These are phyloP conservation scores for Cantharis rufa DNA, from an alignment of 2,888 invertebrate genomes.

Conservation along the genomic window DNA sequence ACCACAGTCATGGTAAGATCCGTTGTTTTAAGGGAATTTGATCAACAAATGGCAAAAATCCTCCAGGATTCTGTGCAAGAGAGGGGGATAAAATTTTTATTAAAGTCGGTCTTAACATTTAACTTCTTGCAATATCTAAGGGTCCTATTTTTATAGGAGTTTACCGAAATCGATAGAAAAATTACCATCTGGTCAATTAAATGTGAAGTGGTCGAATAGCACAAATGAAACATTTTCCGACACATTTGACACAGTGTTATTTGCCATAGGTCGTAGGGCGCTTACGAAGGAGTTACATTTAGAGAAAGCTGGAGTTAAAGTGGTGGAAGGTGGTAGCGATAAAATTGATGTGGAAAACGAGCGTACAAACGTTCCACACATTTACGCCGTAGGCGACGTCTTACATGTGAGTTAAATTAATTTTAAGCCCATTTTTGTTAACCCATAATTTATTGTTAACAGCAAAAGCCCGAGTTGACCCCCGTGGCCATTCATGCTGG, in stretches of 20 bases:
- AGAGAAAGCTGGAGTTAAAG: constrained; percentile 72
- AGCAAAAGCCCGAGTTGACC: constrained; percentile 85
- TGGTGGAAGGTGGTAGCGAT: constrained; percentile 62
- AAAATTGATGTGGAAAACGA: constrained; percentile 79
- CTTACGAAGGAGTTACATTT: constrained; percentile 74
- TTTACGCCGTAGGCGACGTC: constrained; percentile 95
- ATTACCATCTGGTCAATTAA: constrained; percentile 66
- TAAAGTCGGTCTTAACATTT: constrained; percentile 49
- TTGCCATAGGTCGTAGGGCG: constrained; percentile 83
- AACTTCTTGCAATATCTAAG: background rate
- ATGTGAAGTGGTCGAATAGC: constrained; percentile 69
- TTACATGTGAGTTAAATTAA: constrained; percentile 65
- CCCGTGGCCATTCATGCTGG: constrained; percentile 97
- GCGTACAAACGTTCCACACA: constrained; percentile 82
- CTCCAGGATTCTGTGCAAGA: constrained; percentile 79
- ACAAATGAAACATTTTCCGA: constrained; percentile 56
- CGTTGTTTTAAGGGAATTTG: constrained; percentile 87
- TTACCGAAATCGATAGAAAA: constrained; percentile 76
- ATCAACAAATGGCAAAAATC: constrained; percentile 89
- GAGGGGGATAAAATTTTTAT: constrained; percentile 77
- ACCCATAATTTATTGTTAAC: constrained; percentile 33
- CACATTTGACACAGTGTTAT: constrained; percentile 83
- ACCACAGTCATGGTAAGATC: constrained; percentile 89
- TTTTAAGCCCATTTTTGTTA: background rate
- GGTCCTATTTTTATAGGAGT: constrained; percentile 53